Base-by-base conservation (phyloP, 2,113 vertebrate species). In the Pterocles gutturalis region DNA sequence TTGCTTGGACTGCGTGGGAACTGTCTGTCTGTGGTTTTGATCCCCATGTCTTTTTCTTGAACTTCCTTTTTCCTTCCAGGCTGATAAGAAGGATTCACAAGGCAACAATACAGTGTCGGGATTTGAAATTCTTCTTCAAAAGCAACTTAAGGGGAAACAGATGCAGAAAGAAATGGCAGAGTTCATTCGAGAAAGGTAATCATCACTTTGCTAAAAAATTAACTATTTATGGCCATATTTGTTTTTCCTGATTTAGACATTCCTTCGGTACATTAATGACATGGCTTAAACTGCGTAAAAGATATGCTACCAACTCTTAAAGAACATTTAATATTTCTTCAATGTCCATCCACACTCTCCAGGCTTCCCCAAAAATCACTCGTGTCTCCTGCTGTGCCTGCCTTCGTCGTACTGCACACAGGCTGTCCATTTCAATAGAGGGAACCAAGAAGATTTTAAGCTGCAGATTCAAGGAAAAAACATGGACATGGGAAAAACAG, bases 161-260 rank as follows among this genome's bases (percentile, higher is more conserved):
- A 99, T 99, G 99, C 99, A 99, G 98, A 99, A 99, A 92, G 99
- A 99, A 96, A 99, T 99, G 99, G 99, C 99, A 2, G 99, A 99
- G 93, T 99, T 99, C 90, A 94, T 99, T 85, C 98, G 99, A 93
- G 99, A 99, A 96, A 99, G 99, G 99, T 99, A 97, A 98, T 45
- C 28, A 46, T 20, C 53, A 45, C 31, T 72, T 94, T 36, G 18
- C 24, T 89, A 9, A 71, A 55, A 58, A 82, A 33, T 53, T 25
- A 33, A 78, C 11, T 82, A 45, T 66, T 70, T 57, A 22, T 13
- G 57, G 22, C 36, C 84, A 5, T 22, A 17, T 18, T 9, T 34
- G 41, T 58, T 48, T 69, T 48, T 17, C 25, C 12, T 20, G 7
- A 1, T 72, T 70, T 62, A 41, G 36, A 5, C 65, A 61, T 5